A percentile compares a stretch with the other conserved stretches of the same genome.
Evolutionary conservation across 2,797 vertebrate genomes (phyloP).

Genomic region (Syndactyla subalaris): DNA sequence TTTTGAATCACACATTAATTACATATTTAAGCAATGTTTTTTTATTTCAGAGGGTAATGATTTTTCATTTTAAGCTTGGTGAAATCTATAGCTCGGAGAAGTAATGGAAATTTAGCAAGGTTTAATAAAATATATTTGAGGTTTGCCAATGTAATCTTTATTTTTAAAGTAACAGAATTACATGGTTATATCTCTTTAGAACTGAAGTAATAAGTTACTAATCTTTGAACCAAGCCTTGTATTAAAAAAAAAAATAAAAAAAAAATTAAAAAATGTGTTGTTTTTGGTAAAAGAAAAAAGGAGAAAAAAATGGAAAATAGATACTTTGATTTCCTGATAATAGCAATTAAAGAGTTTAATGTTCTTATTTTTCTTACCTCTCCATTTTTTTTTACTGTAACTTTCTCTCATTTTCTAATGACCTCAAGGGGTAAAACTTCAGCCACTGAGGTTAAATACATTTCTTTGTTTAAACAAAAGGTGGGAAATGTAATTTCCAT

Average conservation of each 20-base stretch:
- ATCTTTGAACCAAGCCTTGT: not conserved
- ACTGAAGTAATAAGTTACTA: not conserved
- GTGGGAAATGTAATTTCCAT: not conserved
- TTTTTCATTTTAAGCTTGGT: conserved; percentile 16
- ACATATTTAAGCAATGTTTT: not conserved
- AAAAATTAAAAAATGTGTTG: not conserved
- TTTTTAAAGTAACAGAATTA: not conserved
- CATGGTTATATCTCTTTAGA: not conserved
- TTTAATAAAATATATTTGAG: not conserved
- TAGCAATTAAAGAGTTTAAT: not conserved
- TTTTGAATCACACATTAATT: not conserved
- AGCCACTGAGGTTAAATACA: not conserved
- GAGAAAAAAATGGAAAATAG: not conserved
- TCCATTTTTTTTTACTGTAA: not conserved
- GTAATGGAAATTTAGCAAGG: not conserved
- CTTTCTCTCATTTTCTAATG: not conserved
- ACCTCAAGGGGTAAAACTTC: not conserved
- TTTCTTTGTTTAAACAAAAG: not conserved
- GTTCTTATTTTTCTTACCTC: not conserved
- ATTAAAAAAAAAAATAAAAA: not conserved
- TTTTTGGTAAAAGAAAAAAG: not conserved
- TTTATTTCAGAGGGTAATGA: not conserved
- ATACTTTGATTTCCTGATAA: not conserved
- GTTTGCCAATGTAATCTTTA: not conserved
- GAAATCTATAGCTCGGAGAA: not conserved